Evolutionary conservation across 2,888 invertebrate species (phyloP).

Genomic region (Balanococcus diminutus): DNA sequence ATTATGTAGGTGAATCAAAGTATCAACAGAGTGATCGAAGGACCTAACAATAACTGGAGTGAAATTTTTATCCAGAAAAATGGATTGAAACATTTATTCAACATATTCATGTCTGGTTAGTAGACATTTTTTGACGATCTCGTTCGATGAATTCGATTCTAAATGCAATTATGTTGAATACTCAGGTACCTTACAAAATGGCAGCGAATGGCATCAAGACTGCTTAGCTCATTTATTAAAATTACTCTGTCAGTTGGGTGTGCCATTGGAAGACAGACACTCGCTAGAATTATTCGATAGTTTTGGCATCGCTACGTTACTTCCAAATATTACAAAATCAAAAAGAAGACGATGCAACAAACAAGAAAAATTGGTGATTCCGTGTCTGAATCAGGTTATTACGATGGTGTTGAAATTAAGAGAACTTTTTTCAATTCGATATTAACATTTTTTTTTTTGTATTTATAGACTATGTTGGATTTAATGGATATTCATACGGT

Average conservation of each 20-base stretch:
- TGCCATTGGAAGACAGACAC: slow-evolving; percentile 61
- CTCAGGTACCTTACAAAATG: slow-evolving; percentile 75
- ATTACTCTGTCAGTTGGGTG: slow-evolving; percentile 83
- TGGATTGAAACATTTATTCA: slow-evolving; percentile 84
- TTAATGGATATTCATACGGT: slow-evolving; percentile 85
- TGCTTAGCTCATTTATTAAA: slow-evolving; percentile 86
- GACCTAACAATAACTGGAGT: slow-evolving; percentile 67
- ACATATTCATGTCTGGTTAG: slow-evolving; percentile 86
- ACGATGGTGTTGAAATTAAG: neutral
- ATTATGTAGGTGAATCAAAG: slow-evolving; percentile 36
- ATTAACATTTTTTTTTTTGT: neutral
- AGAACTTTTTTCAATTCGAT: too few relatives aligned
- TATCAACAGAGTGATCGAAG: slow-evolving; percentile 46
- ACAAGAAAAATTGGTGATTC: slow-evolving; percentile 71
- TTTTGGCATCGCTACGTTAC: slow-evolving; percentile 56
- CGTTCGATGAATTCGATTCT: neutral
- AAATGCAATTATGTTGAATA: neutral
- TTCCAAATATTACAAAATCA: slow-evolving; percentile 52
- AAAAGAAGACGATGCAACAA: slow-evolving; percentile 57
- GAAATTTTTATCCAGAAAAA: slow-evolving; percentile 84
- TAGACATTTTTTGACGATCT: slow-evolving; percentile 4
- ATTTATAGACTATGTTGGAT: slow-evolving; percentile 60
- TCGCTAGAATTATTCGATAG: slow-evolving; percentile 56
- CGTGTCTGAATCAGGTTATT: slow-evolving; percentile 67
- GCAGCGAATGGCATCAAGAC: slow-evolving; percentile 92